phyloP scores from a whole-genome alignment of 1,140 invertebrate species.

The Macrobrachium nipponense region DNA sequence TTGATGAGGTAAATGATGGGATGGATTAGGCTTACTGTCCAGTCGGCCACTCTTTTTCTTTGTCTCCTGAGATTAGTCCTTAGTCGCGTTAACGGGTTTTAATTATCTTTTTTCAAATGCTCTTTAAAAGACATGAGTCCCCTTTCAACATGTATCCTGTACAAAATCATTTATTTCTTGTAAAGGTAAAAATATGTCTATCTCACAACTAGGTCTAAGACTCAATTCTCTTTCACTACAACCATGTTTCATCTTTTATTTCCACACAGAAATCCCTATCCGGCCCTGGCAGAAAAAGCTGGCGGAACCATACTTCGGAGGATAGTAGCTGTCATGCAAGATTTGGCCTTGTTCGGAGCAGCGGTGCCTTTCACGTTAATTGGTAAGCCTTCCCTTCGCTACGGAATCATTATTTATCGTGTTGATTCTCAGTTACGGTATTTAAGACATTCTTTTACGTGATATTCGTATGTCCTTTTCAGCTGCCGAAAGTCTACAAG shows the following conservation, averaged over 20 bases:
- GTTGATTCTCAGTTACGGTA: background rate
- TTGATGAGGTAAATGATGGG: too few relatives aligned
- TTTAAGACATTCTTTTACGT: background rate
- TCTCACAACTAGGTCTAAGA: too few relatives aligned
- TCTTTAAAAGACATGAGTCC: too few relatives aligned
- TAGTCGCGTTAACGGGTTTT: too few relatives aligned
- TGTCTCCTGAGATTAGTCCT: too few relatives aligned
- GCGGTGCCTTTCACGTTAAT: slow-evolving; percentile 46
- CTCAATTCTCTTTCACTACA: too few relatives aligned
- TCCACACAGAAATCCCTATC: slow-evolving; percentile 28
- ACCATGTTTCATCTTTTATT: background rate
- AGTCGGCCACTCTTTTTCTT: too few relatives aligned
- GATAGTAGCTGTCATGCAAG: slow-evolving; percentile 20
- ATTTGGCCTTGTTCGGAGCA: slow-evolving; percentile 36
- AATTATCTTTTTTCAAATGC: too few relatives aligned
- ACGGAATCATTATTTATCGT: background rate
- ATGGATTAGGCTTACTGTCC: too few relatives aligned
- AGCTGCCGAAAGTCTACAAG: slow-evolving; percentile 40
- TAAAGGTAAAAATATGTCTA: background rate
- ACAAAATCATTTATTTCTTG: background rate
- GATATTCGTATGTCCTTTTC: background rate
- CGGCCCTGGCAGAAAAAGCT: slow-evolving; percentile 43
- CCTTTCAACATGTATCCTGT: too few relatives aligned
- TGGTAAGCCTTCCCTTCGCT: slow-evolving; percentile 5
- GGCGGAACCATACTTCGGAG: slow-evolving; percentile 22